These are phyloP conservation scores for Hoplodrina ambigua DNA, from an alignment of 2,888 invertebrate genomes.

Conservation along the genomic window DNA sequence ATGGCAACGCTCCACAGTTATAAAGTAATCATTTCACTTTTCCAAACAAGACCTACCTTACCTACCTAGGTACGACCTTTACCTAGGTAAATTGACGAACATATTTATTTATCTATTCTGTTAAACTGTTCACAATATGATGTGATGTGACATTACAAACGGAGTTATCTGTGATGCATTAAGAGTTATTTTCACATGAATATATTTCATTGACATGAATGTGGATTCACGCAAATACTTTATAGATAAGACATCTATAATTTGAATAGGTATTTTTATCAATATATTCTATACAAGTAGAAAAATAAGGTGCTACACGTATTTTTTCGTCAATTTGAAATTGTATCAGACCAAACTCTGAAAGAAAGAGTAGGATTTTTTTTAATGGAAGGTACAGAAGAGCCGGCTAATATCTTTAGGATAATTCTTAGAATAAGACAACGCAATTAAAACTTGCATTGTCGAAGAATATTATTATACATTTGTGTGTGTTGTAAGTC, in stretches of 20 bases:
- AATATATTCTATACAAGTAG: too few relatives aligned
- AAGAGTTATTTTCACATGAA: neutral
- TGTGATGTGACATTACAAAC: neutral
- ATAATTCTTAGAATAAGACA: too few relatives aligned
- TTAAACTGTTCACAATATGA: conserved; percentile 6
- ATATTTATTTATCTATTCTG: conserved; percentile 19
- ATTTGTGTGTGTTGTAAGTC: too few relatives aligned
- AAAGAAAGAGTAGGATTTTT: too few relatives aligned
- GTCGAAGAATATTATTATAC: too few relatives aligned
- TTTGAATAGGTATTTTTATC: neutral
- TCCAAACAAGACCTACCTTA: neutral
- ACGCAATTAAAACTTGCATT: too few relatives aligned
- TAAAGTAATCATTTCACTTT: neutral
- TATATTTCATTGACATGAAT: conserved; percentile 7
- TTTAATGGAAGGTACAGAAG: too few relatives aligned
- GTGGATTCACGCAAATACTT: neutral
- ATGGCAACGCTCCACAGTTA: neutral
- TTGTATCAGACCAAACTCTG: too few relatives aligned
- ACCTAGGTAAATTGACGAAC: neutral
- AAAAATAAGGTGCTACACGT: too few relatives aligned
- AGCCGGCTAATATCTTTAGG: too few relatives aligned
- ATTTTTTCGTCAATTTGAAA: too few relatives aligned
- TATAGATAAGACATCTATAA: neutral
- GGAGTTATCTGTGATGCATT: conserved; percentile 7
- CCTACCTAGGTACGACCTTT: too few relatives aligned